Conservation (phyloP, 2,797 vertebrate genomes). For the Danio albolineatus region DNA sequence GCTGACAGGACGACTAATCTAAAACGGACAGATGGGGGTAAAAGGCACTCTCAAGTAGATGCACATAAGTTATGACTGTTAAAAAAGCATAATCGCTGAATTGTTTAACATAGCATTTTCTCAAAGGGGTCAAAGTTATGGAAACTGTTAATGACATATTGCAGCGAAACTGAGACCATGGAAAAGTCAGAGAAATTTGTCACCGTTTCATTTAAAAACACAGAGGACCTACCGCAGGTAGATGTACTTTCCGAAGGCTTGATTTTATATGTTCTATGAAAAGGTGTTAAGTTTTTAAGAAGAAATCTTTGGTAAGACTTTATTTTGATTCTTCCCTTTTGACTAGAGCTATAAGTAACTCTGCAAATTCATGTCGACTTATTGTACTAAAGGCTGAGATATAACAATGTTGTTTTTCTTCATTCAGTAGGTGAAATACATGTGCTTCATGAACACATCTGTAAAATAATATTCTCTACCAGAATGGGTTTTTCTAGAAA, state of each 20-base stretch:
- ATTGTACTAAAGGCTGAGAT: too few species aligned
- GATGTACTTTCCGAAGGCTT: constrained; percentile 48
- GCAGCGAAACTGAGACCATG: constrained; percentile 81
- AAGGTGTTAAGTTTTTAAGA: not conserved
- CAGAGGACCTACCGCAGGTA: constrained; percentile 68
- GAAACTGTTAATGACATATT: constrained; percentile 82
- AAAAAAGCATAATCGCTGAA: constrained; percentile 31
- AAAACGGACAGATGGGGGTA: constrained; percentile 78
- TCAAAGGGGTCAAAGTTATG: constrained; percentile 85
- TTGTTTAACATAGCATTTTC: constrained; percentile 39
- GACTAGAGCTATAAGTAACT: too few species aligned
- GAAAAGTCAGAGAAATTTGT: constrained; percentile 80
- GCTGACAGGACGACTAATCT: constrained; percentile 69
- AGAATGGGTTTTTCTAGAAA: too few species aligned
- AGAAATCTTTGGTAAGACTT: too few species aligned
- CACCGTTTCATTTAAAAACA: constrained; percentile 81
- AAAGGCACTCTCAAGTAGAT: constrained; percentile 76
- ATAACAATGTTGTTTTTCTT: too few species aligned
- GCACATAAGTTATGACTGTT: constrained; percentile 68
- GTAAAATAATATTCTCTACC: too few species aligned
- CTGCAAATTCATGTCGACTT: too few species aligned
- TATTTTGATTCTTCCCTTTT: not conserved
- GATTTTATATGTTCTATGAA: not conserved
- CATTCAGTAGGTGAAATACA: too few species aligned
- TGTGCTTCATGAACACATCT: too few species aligned